Conservation (phyloP, 2,113 vertebrate species). For the Alaudala cheleensis region DNA sequence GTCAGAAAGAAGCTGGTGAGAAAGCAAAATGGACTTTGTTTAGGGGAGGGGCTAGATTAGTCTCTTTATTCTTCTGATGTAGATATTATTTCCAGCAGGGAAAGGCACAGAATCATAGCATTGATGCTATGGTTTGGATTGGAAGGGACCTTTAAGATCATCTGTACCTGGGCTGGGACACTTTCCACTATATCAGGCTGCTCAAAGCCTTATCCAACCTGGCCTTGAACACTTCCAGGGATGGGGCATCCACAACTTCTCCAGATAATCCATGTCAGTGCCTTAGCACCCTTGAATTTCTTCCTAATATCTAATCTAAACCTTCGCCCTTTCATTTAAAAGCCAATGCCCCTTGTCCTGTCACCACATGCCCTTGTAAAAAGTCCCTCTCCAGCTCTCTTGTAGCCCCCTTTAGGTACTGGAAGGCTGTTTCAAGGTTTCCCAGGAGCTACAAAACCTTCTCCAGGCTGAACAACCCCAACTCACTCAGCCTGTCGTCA, state of each 20-base stretch:
- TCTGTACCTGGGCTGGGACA: background rate
- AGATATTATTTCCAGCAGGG: background rate
- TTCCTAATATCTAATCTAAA: background rate
- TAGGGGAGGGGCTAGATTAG: background rate
- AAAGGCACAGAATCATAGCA: background rate
- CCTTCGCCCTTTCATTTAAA: background rate
- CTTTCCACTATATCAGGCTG: rapidly evolving
- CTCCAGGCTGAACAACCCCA: background rate
- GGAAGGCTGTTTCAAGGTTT: background rate
- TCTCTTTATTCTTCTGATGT: background rate
- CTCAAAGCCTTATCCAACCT: background rate
- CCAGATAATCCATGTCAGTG: rapidly evolving
- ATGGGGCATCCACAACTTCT: background rate
- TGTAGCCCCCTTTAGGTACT: background rate
- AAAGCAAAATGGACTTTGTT: background rate
- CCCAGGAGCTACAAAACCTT: background rate
- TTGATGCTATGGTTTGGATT: background rate
- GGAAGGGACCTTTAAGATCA: background rate
- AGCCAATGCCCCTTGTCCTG: background rate
- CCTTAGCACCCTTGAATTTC: background rate
- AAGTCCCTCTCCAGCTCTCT: background rate
- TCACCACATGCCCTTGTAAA: background rate
- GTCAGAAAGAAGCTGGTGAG: background rate
- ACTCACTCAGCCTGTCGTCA: background rate
- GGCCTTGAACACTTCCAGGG: background rate